Conservation (phyloP, 2,113 vertebrate genomes). For the Labrus mixtus region DNA sequence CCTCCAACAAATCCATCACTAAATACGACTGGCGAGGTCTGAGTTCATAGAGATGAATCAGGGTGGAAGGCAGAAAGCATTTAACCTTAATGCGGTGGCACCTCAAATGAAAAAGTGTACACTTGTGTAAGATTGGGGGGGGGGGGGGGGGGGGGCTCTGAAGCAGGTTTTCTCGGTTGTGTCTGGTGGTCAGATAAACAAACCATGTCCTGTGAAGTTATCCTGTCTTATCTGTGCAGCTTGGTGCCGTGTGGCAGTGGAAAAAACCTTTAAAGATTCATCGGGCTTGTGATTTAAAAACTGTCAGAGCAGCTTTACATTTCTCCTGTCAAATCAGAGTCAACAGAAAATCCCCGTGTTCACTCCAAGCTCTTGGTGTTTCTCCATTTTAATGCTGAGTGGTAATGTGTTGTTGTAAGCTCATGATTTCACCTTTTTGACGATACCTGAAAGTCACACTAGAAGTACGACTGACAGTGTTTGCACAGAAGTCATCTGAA, state of each 20-base stretch:
- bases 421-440: not conserved
- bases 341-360: not conserved
- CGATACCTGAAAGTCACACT: not conserved
- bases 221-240: not conserved
- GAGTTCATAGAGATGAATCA: not conserved
- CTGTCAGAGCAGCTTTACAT: not conserved
- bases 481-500: not conserved
- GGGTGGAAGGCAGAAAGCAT: not conserved
- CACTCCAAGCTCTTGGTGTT: not conserved
- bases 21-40: not conserved
- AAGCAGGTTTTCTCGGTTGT: not conserved
- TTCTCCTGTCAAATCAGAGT: not conserved
- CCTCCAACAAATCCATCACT: not conserved
- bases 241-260: not conserved
- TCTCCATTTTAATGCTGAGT: not conserved
- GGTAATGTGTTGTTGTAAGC: not conserved
- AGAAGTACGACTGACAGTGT: not conserved
- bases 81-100: not conserved
- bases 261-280: slow-evolving; percentile 3
- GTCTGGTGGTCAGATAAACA: no score
- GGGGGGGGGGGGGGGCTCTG: no score
- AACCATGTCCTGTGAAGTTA: not conserved
- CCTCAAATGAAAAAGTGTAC: not conserved
- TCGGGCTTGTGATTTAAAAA: not conserved
- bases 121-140: not conserved